Conservation (phyloP, 2,113 vertebrate genomes). For the Megaptera novaeangliae region DNA sequence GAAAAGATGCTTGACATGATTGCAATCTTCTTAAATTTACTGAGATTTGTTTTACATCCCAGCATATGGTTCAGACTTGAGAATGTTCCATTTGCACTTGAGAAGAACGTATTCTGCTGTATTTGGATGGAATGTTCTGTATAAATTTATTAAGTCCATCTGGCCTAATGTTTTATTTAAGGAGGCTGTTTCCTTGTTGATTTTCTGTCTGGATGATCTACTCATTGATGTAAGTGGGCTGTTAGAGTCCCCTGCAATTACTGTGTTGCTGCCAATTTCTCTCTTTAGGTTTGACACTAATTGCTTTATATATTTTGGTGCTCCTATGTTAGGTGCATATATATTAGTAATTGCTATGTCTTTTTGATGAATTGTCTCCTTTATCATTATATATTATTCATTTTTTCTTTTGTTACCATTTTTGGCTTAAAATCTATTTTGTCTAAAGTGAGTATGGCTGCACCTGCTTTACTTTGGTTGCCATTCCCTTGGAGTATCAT, state of each 20-base stretch:
- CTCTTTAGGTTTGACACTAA: neutral
- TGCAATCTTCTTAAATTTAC: neutral
- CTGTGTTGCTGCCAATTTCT: neutral
- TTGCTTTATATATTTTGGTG: neutral
- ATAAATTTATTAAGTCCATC: neutral
- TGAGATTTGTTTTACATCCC: neutral
- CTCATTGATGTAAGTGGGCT: neutral
- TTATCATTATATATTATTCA: neutral
- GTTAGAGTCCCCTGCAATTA: neutral
- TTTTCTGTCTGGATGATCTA: neutral
- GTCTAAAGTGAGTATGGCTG: neutral
- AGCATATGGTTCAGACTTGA: neutral
- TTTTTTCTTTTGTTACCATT: neutral
- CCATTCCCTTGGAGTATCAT: neutral
- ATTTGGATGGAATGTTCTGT: neutral
- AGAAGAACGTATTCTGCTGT: neutral
- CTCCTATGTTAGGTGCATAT: neutral
- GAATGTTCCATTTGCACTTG: neutral
- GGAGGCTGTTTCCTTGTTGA: neutral
- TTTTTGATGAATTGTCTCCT: neutral
- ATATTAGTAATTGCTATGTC: neutral
- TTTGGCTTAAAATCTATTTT: neutral
- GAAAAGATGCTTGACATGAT: neutral
- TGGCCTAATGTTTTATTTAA: neutral
- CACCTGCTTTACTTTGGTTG: neutral